Base-by-base conservation (phyloP, 1,140 invertebrate species). In the Melanaphis sacchari region DNA sequence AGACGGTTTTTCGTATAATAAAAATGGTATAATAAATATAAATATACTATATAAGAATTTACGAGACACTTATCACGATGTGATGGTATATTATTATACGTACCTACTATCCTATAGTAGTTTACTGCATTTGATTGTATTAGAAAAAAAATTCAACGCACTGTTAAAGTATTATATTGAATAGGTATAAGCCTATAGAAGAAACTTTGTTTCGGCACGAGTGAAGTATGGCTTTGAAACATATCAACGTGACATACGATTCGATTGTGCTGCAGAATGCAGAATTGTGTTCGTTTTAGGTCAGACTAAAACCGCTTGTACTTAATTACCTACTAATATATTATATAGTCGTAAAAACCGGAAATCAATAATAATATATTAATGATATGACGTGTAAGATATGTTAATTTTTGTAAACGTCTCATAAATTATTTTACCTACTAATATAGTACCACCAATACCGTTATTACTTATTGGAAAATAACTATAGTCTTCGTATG, bases 281-380 rank as follows among this genome's bases (percentile, higher is more conserved):
- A 6, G 4, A 76, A 76, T 84, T 84, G 24, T 40, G 9, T 84
- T 84, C 40, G 46, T 88, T 88, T 88, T 88, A 88, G 87, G 87
- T 88, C 87, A 88, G 31, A 6, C n/a, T 41, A 43, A 87, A 31
- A 46, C 85, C 31, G 18, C 31, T 43, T 22, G 43, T 87, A 15
- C 26, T 46, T 31, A 21, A 87, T 21, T 31, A 81, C 36, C 43
- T 87, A n/a, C 36, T 46, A 24, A 54, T 21, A 76, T 76, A 76
- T 76, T 6, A 76, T 76, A n/a, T 21, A 76, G 31, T 76, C 59
- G 15, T 76, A 18, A n/a, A 76, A 89, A 54, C 87, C 87, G 49
- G 87, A 89, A 89, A 52, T 89, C 87, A 36, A 36, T 3, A 8
- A 36, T 40, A 54, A 89, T 52, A 38, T 52, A 89, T 89, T 52